phyloP scores from a whole-genome alignment of 2,888 invertebrate species.

The Torymus auratus region DNA sequence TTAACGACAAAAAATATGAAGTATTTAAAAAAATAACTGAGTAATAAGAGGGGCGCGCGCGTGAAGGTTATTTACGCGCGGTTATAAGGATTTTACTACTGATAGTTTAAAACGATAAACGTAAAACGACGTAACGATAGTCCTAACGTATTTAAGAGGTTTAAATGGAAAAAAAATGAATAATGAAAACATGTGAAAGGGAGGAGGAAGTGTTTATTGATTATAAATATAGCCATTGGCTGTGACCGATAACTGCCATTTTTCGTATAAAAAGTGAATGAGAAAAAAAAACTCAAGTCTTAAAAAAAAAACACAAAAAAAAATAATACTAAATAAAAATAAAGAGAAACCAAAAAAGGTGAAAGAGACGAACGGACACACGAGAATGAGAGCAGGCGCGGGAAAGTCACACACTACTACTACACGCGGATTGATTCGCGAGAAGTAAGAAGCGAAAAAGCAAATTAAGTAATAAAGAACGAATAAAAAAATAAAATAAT shows the following conservation, averaged over 20 bases:
- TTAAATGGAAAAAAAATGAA: conserved; percentile 16
- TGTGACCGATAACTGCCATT: conserved; percentile 78
- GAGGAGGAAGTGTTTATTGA: conserved; percentile 61
- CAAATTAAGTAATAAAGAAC: conserved; percentile 24
- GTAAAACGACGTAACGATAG: conserved; percentile 59
- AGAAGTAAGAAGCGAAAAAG: conserved; percentile 34
- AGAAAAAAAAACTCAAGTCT: conserved; percentile 54
- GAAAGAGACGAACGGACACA: conserved; percentile 45
- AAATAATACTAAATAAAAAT: conserved; percentile 17
- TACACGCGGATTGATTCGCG: background rate
- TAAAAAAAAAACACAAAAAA: conserved; percentile 50
- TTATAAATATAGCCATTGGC: conserved; percentile 75
- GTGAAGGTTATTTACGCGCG: background rate
- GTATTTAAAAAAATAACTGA: conserved; percentile 43
- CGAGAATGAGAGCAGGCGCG: conserved; percentile 11
- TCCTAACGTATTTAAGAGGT: conserved; percentile 64
- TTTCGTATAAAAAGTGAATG: conserved; percentile 71
- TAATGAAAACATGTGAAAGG: background rate
- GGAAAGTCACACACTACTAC: background rate
- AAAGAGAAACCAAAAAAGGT: conserved; percentile 35
- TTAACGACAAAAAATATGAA: conserved; percentile 29
- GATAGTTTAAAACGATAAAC: conserved; percentile 51
- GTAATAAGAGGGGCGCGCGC: conserved; percentile 34
- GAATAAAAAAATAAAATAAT: conserved; percentile 12
- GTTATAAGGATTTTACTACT: conserved; percentile 49